phyloP scores from a whole-genome alignment of 30 jellyfish, hydroid and myxozoan genomes.

The Rhopilema esculentum region DNA sequence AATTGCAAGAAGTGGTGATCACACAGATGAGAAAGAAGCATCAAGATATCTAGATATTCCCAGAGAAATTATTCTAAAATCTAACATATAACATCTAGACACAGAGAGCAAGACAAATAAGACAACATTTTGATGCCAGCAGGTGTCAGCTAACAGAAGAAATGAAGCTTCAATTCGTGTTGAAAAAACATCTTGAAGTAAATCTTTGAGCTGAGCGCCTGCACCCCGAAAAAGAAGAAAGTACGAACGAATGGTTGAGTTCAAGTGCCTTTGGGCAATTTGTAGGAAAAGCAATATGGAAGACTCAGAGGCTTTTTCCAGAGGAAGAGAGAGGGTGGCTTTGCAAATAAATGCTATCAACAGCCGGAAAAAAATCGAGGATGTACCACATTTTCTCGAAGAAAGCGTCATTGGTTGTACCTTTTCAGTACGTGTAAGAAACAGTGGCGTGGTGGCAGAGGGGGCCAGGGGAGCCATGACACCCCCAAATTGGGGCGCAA shows the following conservation, averaged over 20 bases:
- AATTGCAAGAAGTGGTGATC: not conserved
- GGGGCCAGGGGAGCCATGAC: too few species aligned
- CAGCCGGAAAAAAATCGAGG: not conserved
- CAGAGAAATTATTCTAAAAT: not conserved
- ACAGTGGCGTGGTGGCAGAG: too few species aligned
- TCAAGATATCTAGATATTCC: slow-evolving; percentile 14
- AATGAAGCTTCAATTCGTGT: slow-evolving; percentile 45
- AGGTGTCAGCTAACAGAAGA: slow-evolving; percentile 65
- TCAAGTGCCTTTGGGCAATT: slow-evolving; percentile 40
- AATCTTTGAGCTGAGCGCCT: slow-evolving; percentile 30
- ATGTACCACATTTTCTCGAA: too few species aligned
- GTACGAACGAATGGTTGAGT: slow-evolving; percentile 60
- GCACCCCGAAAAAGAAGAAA: slow-evolving; percentile 55
- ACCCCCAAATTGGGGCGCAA: too few species aligned
- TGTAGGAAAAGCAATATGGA: slow-evolving; percentile 40
- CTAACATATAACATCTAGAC: slow-evolving; percentile 35
- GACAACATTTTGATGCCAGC: slow-evolving; percentile 11
- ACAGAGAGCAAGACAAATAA: slow-evolving; percentile 51
- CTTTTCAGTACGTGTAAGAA: too few species aligned
- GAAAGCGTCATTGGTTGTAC: too few species aligned
- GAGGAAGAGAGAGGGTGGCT: not conserved
- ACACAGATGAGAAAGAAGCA: slow-evolving; percentile 16
- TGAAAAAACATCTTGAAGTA: slow-evolving; percentile 34
- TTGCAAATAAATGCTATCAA: not conserved
- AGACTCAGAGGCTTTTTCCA: slow-evolving; percentile 12